These are phyloP conservation scores for Gobiocypris rarus DNA, from an alignment of 2,113 vertebrate genomes.

Conservation along the genomic window DNA sequence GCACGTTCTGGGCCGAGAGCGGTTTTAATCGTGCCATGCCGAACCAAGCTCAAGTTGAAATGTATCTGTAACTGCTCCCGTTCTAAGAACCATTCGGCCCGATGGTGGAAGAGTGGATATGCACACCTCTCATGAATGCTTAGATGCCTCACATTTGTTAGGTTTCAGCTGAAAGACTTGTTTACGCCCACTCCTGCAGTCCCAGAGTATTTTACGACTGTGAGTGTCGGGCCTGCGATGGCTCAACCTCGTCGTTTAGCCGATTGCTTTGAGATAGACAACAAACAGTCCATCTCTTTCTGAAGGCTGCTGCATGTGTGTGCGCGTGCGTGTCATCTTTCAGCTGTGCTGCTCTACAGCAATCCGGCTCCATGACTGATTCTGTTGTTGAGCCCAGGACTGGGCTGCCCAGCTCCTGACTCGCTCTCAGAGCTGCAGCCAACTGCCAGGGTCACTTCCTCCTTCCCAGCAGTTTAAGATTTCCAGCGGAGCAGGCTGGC, in stretches of 20 bases:
- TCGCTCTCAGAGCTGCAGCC: conserved; percentile 47
- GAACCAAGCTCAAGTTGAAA: too few relatives aligned
- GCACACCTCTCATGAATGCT: neutral
- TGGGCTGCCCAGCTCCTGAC: conserved; percentile 30
- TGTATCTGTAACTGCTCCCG: too few relatives aligned
- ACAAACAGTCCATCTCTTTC: conserved; percentile 29
- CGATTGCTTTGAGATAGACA: conserved; percentile 38
- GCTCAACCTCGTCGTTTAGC: conserved; percentile 20
- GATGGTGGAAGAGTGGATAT: too few relatives aligned
- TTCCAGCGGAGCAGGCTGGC: conserved; percentile 55
- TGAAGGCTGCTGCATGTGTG: conserved; percentile 2
- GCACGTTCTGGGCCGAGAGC: too few relatives aligned
- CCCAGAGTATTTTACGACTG: neutral
- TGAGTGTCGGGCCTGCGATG: neutral
- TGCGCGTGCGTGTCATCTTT: conserved; percentile 31
- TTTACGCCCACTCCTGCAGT: neutral
- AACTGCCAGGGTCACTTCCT: conserved; percentile 58
- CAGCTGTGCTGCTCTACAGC: conserved; percentile 30
- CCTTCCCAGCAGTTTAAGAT: conserved; percentile 62
- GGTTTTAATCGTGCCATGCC: too few relatives aligned
- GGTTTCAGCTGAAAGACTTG: neutral
- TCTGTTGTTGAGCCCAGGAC: conserved; percentile 39
- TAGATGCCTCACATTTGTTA: neutral
- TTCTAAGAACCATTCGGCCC: too few relatives aligned
- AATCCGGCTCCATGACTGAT: conserved; percentile 45